Base-by-base conservation (phyloP, 2,797 vertebrate genomes). In the Dendrocincla tyrannina region DNA sequence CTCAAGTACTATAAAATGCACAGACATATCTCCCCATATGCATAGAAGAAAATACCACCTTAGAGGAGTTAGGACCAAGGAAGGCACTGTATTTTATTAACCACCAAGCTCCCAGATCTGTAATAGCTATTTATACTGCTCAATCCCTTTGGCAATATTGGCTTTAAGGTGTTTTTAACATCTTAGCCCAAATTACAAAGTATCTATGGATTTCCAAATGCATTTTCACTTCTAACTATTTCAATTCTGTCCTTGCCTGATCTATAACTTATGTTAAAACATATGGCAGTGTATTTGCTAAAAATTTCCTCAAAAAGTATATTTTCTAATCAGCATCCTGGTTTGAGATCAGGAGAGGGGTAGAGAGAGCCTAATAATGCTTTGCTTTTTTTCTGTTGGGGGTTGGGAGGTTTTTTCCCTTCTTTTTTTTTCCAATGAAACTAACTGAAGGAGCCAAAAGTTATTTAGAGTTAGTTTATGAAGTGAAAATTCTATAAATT, bases 401-500 rank as follows among this genome's bases (percentile, higher is more conserved):
- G 11, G 4, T 78, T 77, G 44, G 42, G 10, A 0, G 28, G 1
- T 11, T 30, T 32, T 64, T 30, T 15, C 2, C 2, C 16, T 6
- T 13, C 15, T 12, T 4, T 32, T 25, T 41, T 5, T 17, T 1
- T 0, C 9, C 24, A 25, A 39, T 22, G 20, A 59, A 89, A 42
- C 33, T 50, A 85, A 86, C 33, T 50, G 20, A 92, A 86, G 58
- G 46, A 47, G 89, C 42, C 76, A 87, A 44, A 92, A 78, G 47
- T 88, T 88, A 89, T 70, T 93, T 78, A 69, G 66, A 78, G 47
- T 63, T 89, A 59, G 69, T 67, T 95, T 93, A 96, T 91, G 69
- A 91, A 93, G 85, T 90, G 89, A 93, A 96, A 94, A 93, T 76
- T 92, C 73, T 88, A 85, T 86, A 92, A 81, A 84, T 60, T 82